Evolutionary conservation across 92 coral and sea anemone species (phyloP), one percentile per base, ranked within the genome.

Genomic region (Ricordea florida): DNA sequence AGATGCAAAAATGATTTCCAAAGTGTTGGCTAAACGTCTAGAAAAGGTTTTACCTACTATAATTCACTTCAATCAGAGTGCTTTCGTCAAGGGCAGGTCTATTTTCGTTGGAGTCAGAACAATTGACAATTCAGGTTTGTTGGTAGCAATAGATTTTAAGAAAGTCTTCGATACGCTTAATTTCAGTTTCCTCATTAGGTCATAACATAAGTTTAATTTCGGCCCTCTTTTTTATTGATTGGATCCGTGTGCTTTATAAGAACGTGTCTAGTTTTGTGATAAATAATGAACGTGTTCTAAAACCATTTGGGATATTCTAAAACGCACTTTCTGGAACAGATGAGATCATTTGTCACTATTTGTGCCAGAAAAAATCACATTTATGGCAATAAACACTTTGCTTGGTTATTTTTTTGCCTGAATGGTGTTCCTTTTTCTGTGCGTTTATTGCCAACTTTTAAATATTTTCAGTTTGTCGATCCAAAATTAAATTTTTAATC

Each of bases 21-120:
- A 77, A 51, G 29, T 35, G 10, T 34, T 62, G 38, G 83, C 83
- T 10, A 43, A 47, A 46, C 51, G 82, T 10, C 21, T 62, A 31
- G 64, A 75, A 75, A 32, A 62, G 82, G 42, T 75, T 6, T 40
- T 75, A 1, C 74, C 82, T 17, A 10, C 14, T 15, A 75, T 75
- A 24, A 75, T 65, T 18, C 56, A 66, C 20, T 30, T 35, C 14
- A 66, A 64, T 40, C 76, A 77, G 46, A 37, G 50, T 34, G 83
- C 66, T 16, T 77, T 77, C 51, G 76, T 77, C 1, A 43, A 79
- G 45, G 85, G 78, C 0, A 53, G 84, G 41, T 65, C 62, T 15
- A 65, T 67, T 21, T 51, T 66, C 20, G 84, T 66, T 17, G 67
- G 66, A 22, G 26, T 66, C 10, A 37, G 84, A 8, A 6, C 63